Base-by-base conservation (phyloP, 1,140 invertebrate species). In the Lepidotrigona ventralis region DNA sequence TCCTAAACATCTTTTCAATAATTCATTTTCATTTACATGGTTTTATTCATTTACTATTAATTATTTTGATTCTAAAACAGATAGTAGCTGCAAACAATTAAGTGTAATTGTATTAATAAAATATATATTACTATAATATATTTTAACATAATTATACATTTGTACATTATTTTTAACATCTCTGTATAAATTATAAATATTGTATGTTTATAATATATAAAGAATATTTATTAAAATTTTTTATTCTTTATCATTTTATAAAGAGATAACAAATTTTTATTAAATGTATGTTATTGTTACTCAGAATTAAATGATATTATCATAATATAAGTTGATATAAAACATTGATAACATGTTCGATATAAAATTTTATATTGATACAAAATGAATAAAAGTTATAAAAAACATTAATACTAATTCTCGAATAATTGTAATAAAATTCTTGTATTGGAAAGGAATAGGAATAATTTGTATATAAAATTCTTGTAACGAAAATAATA, bases 281-380 rank as follows among this genome's bases (percentile, higher is more conserved):
- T 53, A 53, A 21, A 29, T 72, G 19, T 53, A 26, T 72, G 53
- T 39, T 33, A 5, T 71, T 53, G 21, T 23, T 21, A 21, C 12
- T n/a, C 5, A 56, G 4, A 56, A 60, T n/a, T n/a, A 53, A 71
- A 53, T 71, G 17, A 53, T n/a, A 26, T 23, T 53, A 12, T 17
- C 72, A 6, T 39, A 63, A 70, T 5, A 39, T 9, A 17, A 19
- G 29, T 51, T 71, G 8, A n/a, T 21, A 51, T 56, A 39, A 46
- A 46, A 46, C 39, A 39, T 39, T 39, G 39, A 46, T 46, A 12
- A 29, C 23, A 33, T 53, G 53, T 63, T 73, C 12, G 21, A 51
- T 80, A 80, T 1, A 64, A 53, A n/a, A 53, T 73, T 53, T 53
- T 21, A 33, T 71, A 72, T 73, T 64, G 2, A 26, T 56, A 80